Percentiles rank a stretch among this genome's conserved stretches.
These are phyloP conservation scores for Lepidocyrtinus sp. DNA, from an alignment of 2,888 invertebrate genomes.

Conservation along the genomic window DNA sequence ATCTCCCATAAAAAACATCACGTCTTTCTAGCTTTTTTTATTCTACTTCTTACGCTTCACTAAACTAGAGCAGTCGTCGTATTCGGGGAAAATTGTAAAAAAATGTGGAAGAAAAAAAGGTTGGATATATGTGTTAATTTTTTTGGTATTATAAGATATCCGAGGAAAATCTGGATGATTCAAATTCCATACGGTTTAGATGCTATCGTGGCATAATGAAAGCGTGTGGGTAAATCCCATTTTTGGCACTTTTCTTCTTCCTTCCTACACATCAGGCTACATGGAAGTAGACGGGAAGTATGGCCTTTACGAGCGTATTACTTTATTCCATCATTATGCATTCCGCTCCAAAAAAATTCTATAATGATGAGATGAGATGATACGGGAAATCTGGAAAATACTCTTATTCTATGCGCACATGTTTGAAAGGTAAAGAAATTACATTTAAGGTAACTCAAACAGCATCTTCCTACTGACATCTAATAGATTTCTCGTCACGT, in stretches of 20 bases:
- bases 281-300: slow-evolving; percentile 15
- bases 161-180: background rate
- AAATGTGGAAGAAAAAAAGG: background rate
- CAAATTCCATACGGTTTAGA: background rate
- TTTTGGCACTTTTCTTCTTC: slow-evolving; percentile 37
- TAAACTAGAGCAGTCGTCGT: no score
- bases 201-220: background rate
- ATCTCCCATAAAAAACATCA: background rate
- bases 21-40: no score
- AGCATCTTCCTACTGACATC: no score
- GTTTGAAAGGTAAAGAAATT: background rate
- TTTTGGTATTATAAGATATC: background rate
- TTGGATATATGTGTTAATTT: background rate
- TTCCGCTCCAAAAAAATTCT: background rate
- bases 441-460: background rate
- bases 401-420: background rate
- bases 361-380: no score
- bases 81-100: no score
- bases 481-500: background rate
- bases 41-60: no score
- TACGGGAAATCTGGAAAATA: background rate
- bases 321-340: background rate
- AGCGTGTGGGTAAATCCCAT: slow-evolving; percentile 40
- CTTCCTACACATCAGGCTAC: slow-evolving; percentile 20
- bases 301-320: background rate